Percentiles rank a stretch among this genome's conserved stretches.
These are phyloP conservation scores for Lepus europaeus DNA, from an alignment of 2,113 vertebrate species.

Conservation along the genomic window DNA sequence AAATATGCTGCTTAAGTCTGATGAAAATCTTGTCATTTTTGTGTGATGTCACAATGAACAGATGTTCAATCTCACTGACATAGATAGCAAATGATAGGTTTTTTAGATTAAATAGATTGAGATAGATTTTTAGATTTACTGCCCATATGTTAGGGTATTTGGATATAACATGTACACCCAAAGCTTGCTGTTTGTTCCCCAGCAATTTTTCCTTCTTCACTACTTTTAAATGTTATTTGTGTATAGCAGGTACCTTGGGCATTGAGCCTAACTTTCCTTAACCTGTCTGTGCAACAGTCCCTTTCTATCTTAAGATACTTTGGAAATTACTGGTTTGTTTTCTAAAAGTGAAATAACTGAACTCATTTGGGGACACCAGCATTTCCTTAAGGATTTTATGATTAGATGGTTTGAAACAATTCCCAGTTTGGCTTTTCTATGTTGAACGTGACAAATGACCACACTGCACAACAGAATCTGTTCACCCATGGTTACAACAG, in stretches of 20 bases:
- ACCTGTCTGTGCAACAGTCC: slow-evolving; percentile 20
- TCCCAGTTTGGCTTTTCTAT: slow-evolving; percentile 30
- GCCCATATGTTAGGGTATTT: background rate
- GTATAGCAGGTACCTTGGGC: slow-evolving; percentile 6
- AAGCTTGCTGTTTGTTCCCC: background rate
- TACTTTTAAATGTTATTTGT: slow-evolving; percentile 49
- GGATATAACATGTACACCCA: background rate
- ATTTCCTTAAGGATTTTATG: slow-evolving; percentile 57
- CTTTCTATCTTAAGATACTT: slow-evolving; percentile 55
- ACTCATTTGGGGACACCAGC: slow-evolving; percentile 20
- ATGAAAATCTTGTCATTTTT: slow-evolving; percentile 38
- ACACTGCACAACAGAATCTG: background rate
- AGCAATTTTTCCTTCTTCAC: background rate
- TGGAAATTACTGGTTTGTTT: slow-evolving; percentile 58
- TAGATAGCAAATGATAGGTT: background rate
- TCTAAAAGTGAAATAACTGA: slow-evolving; percentile 65
- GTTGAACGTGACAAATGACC: slow-evolving; percentile 3
- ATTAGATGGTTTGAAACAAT: slow-evolving; percentile 54
- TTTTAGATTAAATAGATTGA: no score
- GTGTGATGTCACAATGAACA: slow-evolving; percentile 12
- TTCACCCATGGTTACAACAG: background rate
- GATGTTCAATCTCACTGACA: slow-evolving; percentile 17
- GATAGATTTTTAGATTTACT: slow-evolving; percentile 35
- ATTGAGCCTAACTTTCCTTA: slow-evolving; percentile 49
- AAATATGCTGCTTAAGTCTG: background rate